Conservation (phyloP, 2,797 vertebrate species). For the Poeciliopsis presidionis region DNA sequence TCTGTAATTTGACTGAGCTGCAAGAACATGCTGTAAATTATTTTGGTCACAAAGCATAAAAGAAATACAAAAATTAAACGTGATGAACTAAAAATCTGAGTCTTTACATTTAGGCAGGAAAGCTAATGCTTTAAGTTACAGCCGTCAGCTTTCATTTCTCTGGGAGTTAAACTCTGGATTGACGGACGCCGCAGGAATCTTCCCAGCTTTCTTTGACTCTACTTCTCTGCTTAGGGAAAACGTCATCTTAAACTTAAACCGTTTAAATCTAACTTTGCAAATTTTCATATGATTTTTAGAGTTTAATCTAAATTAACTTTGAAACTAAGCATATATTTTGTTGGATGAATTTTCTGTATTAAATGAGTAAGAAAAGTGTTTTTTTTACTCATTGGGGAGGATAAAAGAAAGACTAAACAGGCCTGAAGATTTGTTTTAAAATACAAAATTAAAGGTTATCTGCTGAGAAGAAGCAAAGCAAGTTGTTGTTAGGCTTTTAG, state of each 20-base stretch:
- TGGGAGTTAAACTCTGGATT: background rate
- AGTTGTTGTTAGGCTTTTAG: background rate
- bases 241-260: background rate
- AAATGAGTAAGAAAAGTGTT: background rate
- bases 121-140: background rate
- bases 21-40: background rate
- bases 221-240: background rate
- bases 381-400: background rate
- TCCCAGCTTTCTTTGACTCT: background rate
- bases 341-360: background rate
- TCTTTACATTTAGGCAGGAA: background rate
- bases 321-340: background rate
- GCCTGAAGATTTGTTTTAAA: slow-evolving; percentile 4
- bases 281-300: background rate
- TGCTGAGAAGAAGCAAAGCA: slow-evolving; percentile 59
- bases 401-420: background rate
- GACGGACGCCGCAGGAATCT: background rate
- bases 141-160: background rate
- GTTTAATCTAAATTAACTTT: background rate
- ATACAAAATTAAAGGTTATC: slow-evolving; percentile 59
- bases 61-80: background rate
- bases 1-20: background rate
- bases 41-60: background rate
- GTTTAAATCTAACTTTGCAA: background rate
- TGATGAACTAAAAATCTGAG: no score